Percentiles rank a stretch among this genome's conserved stretches.
These are phyloP conservation scores for Epizoanthus fatuus DNA, from an alignment of 92 coral and sea anemone genomes.

Conservation along the genomic window DNA sequence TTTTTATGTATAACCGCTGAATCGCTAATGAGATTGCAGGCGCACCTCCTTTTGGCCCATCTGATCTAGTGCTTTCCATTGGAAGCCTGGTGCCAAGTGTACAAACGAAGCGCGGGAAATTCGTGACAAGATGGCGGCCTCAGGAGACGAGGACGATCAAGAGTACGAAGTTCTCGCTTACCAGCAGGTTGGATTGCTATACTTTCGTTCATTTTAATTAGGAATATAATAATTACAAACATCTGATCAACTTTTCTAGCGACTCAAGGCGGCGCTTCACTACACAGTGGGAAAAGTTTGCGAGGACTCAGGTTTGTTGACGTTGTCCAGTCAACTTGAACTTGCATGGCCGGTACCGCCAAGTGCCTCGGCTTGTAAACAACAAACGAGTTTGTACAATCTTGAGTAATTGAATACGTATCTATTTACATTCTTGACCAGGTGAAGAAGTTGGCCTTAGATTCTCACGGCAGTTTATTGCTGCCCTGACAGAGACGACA, in stretches of 20 bases:
- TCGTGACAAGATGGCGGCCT: constrained; percentile 41
- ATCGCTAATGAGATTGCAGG: too few species aligned
- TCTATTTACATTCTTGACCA: not conserved
- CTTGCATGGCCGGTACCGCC: not conserved
- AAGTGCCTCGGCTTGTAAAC: not conserved
- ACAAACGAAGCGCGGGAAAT: constrained; percentile 10
- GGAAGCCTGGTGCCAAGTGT: too few species aligned
- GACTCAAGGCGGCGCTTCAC: constrained; percentile 96
- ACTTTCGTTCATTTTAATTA: not conserved
- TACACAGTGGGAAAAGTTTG: constrained; percentile 94
- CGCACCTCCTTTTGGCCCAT: too few species aligned
- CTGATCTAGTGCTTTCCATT: too few species aligned
- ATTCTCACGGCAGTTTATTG: constrained; percentile 92
- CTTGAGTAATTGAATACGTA: not conserved
- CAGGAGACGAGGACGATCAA: constrained; percentile 55
- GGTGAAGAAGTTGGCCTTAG: constrained; percentile 85
- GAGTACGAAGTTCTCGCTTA: constrained; percentile 86
- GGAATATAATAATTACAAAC: not conserved
- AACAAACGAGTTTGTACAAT: not conserved
- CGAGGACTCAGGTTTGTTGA: constrained; percentile 80
- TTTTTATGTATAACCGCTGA: too few species aligned
- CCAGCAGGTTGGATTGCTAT: constrained; percentile 74
- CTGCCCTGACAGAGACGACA: constrained; percentile 93
- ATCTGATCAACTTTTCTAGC: constrained; percentile 61
- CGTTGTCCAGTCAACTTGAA: too few species aligned